Evolutionary conservation across 2,888 invertebrate genomes (phyloP).

Genomic region (Diaprepes abbreviatus): DNA sequence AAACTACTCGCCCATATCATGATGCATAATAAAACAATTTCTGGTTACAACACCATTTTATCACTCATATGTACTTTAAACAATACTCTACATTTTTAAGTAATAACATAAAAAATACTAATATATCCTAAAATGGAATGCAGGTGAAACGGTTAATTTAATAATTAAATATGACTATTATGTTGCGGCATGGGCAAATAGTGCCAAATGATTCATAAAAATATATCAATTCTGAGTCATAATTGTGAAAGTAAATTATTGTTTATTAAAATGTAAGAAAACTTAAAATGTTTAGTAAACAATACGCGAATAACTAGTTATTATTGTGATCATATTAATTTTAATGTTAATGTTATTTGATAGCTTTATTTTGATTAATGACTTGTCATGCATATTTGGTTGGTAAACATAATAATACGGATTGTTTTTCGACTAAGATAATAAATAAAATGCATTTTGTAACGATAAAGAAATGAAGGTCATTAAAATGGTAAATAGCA

Average conservation of each 20-base stretch:
- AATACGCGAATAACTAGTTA: too few species aligned
- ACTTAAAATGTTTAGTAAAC: too few species aligned
- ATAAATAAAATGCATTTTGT: too few species aligned
- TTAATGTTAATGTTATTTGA: too few species aligned
- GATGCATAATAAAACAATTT: neutral
- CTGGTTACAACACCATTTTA: neutral
- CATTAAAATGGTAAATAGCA: too few species aligned
- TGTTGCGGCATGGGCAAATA: neutral
- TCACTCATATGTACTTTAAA: neutral
- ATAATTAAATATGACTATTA: conserved; percentile 12
- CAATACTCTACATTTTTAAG: conserved; percentile 3
- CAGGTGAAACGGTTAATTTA: neutral
- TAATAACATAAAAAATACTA: neutral
- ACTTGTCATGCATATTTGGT: too few species aligned
- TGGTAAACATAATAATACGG: too few species aligned
- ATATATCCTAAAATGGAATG: neutral
- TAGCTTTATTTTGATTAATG: too few species aligned
- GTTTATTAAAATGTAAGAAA: too few species aligned
- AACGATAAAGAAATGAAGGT: too few species aligned
- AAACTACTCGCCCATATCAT: neutral
- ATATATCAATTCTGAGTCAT: neutral
- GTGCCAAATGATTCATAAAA: conserved; percentile 5
- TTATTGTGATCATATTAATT: too few species aligned
- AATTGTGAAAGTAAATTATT: neutral
- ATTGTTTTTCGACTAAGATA: too few species aligned